Evolutionary conservation across 2,797 vertebrate species (phyloP).

Genomic region (Microctenopoma lineatum): DNA sequence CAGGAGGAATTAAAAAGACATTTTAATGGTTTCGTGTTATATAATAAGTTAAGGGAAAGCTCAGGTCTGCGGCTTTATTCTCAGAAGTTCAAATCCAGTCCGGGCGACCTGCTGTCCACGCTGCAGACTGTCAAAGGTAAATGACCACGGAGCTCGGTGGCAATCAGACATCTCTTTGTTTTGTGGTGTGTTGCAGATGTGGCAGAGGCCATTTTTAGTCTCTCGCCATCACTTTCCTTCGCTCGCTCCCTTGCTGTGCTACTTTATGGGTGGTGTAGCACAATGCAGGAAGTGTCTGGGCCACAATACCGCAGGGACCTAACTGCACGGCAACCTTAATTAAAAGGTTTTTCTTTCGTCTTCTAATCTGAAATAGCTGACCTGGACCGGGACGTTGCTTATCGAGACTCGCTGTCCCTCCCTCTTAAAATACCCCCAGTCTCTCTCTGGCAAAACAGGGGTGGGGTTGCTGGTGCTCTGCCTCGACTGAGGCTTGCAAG

Average conservation of each 20-base stretch:
- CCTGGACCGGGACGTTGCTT: slow-evolving; percentile 71
- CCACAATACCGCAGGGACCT: slow-evolving; percentile 72
- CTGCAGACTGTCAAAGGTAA: slow-evolving; percentile 37
- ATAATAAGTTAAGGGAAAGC: slow-evolving; percentile 23
- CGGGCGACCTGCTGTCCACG: slow-evolving; percentile 38
- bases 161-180: slow-evolving; percentile 67
- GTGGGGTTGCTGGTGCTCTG: slow-evolving; percentile 30
- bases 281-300: slow-evolving; percentile 80
- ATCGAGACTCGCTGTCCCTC: slow-evolving; percentile 42
- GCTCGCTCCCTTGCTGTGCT: slow-evolving; percentile 54
- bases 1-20: slow-evolving; percentile 16
- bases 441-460: slow-evolving; percentile 30
- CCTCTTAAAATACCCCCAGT: slow-evolving; percentile 32
- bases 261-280: slow-evolving; percentile 75
- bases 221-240: slow-evolving; percentile 62
- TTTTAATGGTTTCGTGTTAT: slow-evolving; percentile 27
- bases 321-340: slow-evolving; percentile 77
- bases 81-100: slow-evolving; percentile 25
- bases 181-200: slow-evolving; percentile 70
- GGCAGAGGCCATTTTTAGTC: slow-evolving; percentile 78
- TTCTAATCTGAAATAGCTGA: slow-evolving; percentile 79
- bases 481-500: slow-evolving; percentile 22
- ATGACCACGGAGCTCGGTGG: slow-evolving; percentile 23
- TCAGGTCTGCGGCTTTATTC: slow-evolving; percentile 9
- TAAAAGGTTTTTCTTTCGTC: slow-evolving; percentile 78